Conservation (phyloP, 2,113 vertebrate species). For the Apodemus speciosus region DNA sequence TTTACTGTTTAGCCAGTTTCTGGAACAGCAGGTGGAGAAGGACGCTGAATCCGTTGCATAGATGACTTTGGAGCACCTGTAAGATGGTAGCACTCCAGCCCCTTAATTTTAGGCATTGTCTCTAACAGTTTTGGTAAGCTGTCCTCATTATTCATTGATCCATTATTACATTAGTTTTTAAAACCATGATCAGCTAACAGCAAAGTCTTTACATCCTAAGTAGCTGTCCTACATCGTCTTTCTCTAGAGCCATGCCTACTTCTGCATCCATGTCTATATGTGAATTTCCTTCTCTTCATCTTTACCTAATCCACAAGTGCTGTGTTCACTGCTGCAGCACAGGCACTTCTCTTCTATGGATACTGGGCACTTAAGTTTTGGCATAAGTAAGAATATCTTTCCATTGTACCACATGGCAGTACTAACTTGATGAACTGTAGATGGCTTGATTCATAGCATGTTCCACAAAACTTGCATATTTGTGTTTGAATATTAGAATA, state of each 20-base stretch:
- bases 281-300: background rate
- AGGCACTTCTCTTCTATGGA: background rate
- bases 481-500: background rate
- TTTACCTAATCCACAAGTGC: background rate
- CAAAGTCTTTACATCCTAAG: background rate
- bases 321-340: background rate
- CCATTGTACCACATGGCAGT: background rate
- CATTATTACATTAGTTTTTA: background rate
- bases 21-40: no score
- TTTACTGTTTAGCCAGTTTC: no score
- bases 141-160: background rate
- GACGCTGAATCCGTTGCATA: no score
- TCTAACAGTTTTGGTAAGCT: background rate
- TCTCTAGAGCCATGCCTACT: fast-evolving
- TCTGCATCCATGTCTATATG: background rate
- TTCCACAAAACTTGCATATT: background rate
- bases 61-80: no score
- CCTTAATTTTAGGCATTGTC: no score
- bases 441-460: background rate
- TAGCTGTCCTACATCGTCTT: fast-evolving
- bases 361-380: background rate
- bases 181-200: background rate
- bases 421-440: background rate
- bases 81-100: no score
- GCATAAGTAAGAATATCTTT: background rate